A percentile compares a stretch with the other conserved stretches of the same genome.
Evolutionary conservation across 53 echinoderm and acorn worm genomes (phyloP).

Genomic region (Arbacia lixula): DNA sequence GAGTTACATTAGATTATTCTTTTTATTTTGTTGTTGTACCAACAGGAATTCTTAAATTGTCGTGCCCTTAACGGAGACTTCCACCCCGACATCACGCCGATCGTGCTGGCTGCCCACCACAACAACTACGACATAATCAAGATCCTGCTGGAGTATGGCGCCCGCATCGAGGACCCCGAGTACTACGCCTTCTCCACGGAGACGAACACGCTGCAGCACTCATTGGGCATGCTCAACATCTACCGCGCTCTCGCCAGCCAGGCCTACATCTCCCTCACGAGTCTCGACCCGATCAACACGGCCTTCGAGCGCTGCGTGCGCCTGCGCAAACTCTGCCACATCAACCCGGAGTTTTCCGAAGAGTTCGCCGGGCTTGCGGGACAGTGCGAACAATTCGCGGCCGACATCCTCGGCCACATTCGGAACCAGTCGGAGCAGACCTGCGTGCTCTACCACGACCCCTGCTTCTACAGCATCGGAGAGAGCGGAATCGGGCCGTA

Average conservation of each 20-base stretch:
- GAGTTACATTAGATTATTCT: too few species aligned
- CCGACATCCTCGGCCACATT: conserved; percentile 95
- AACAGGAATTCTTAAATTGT: conserved; percentile 92
- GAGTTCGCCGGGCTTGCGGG: conserved; percentile 84
- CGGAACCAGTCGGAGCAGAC: conserved; percentile 98
- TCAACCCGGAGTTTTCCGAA: conserved; percentile 94
- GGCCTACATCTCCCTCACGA: conserved; percentile 97
- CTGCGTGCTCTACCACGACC: conserved; percentile 94
- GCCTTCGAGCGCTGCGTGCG: conserved; percentile 94
- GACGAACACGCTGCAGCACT: conserved; percentile 95
- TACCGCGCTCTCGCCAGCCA: conserved; percentile 96
- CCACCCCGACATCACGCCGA: conserved; percentile 99
- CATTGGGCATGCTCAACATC: conserved; percentile 92
- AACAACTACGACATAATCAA: conserved; percentile 99
- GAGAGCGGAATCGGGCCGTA: conserved; percentile 90
- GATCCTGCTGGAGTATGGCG: conserved; percentile 96
- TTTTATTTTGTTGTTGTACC: too few species aligned
- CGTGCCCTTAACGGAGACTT: conserved; percentile 97
- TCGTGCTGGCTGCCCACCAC: conserved; percentile 96
- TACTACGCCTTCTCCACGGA: conserved; percentile 97
- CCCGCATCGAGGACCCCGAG: conserved; percentile 93
- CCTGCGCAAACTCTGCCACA: conserved; percentile 83
- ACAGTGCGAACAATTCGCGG: conserved; percentile 98
- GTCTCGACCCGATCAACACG: conserved; percentile 96
- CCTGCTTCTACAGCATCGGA: conserved; percentile 74